phyloP scores from a whole-genome alignment of 2,888 invertebrate species.

The Drosophila crucigera region DNA sequence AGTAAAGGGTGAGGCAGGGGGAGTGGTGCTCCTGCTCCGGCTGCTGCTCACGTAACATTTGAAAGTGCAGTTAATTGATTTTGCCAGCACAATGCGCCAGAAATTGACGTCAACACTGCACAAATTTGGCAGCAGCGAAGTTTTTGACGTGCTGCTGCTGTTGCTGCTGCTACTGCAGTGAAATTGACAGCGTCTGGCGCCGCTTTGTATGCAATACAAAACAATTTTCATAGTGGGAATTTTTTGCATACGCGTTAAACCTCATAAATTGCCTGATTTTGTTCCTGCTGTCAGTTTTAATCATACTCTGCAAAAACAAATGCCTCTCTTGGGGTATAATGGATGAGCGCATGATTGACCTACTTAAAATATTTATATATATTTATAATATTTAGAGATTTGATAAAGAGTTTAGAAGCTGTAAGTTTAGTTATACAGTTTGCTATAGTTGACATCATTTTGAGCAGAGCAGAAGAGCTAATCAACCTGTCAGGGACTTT shows the following conservation, averaged over 20 bases:
- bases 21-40: conserved; percentile 1
- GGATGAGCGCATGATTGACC: background rate
- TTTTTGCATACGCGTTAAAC: conserved; percentile 40
- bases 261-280: conserved; percentile 70
- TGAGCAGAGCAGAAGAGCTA: background rate
- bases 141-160: conserved; percentile 36
- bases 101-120: conserved; percentile 39
- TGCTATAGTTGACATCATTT: background rate
- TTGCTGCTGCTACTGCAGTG: conserved; percentile 10
- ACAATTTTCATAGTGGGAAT: conserved; percentile 8
- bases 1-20: background rate
- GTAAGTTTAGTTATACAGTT: background rate
- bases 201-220: conserved; percentile 59
- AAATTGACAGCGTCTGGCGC: conserved; percentile 51
- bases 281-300: conserved; percentile 52
- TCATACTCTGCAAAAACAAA: conserved; percentile 29
- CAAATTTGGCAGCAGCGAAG: conserved; percentile 17
- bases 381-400: background rate
- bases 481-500: background rate
- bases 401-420: background rate
- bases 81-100: conserved; percentile 71
- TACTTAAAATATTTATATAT: too few species aligned
- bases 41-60: conserved; percentile 69
- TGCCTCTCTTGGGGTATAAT: background rate
- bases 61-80: conserved; percentile 80